These are phyloP conservation scores for Speoplatyrhinus poulsoni DNA, from an alignment of 2,113 vertebrate species.

Conservation along the genomic window DNA sequence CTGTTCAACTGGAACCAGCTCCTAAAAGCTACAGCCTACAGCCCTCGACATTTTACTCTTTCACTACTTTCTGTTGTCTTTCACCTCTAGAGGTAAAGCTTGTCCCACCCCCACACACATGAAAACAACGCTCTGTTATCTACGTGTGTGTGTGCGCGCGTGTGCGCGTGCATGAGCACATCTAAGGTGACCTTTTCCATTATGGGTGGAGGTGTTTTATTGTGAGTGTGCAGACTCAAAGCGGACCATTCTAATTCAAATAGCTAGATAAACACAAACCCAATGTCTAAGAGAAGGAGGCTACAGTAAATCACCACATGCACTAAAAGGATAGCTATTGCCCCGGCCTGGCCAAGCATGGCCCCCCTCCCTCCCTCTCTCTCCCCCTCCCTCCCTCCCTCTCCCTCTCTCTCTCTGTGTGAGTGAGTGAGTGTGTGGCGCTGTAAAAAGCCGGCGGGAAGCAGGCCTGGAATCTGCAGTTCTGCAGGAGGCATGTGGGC, in stretches of 20 bases:
- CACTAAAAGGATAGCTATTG: slow-evolving; percentile 1
- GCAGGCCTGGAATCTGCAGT: slow-evolving; percentile 41
- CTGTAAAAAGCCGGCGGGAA: slow-evolving; percentile 18
- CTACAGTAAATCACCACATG: background rate
- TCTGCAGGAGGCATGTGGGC: slow-evolving; percentile 56
- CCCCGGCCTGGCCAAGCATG: slow-evolving; percentile 21
- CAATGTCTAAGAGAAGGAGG: background rate
- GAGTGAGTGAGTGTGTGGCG: slow-evolving; percentile 38
- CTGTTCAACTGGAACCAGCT: slow-evolving; percentile 42
- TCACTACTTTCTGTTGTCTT: background rate
- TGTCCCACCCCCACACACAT: background rate
- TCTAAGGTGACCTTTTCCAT: too few species aligned
- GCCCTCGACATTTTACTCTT: background rate
- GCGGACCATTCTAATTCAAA: too few species aligned
- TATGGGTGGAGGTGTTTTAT: too few species aligned
- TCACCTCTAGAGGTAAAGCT: background rate
- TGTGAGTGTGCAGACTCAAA: too few species aligned
- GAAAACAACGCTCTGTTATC: background rate
- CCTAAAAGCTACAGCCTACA: slow-evolving; percentile 28
- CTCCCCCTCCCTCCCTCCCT: background rate
- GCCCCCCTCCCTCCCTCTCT: slow-evolving; percentile 2
- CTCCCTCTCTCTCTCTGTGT: background rate
- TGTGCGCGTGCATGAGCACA: background rate
- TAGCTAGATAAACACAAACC: background rate
- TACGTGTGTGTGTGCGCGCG: background rate